phyloP scores from a whole-genome alignment of 2,113 vertebrate genomes.

The Nipponia nippon region DNA sequence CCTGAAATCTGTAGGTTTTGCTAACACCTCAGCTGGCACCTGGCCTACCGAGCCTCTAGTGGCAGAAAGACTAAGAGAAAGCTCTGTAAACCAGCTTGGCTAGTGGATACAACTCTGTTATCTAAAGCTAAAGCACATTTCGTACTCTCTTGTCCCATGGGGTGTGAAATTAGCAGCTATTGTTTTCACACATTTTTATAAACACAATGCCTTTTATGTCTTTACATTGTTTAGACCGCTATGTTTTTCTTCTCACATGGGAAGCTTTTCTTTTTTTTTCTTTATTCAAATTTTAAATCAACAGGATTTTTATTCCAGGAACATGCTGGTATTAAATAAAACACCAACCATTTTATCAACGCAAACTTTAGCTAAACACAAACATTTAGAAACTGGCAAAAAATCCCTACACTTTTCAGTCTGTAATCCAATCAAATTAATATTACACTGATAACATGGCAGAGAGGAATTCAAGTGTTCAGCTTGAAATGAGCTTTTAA shows the following conservation, averaged over 20 bases:
- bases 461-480: not conserved
- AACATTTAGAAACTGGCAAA: not conserved
- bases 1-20: conserved; percentile 77
- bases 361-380: conserved; percentile 13
- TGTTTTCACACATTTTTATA: conserved; percentile 76
- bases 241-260: conserved; percentile 61
- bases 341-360: not conserved
- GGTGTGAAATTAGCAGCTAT: conserved; percentile 82
- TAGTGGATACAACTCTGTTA: conserved; percentile 71
- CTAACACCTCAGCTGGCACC: conserved; percentile 79
- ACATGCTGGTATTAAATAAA: not conserved
- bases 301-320: conserved; percentile 55
- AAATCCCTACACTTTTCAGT: not conserved
- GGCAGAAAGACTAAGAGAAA: conserved; percentile 61
- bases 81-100: conserved; percentile 70
- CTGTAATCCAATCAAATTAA: not conserved
- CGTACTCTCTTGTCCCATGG: conserved; percentile 69
- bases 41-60: conserved; percentile 74
- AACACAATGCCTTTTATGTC: conserved; percentile 78
- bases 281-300: conserved; percentile 71
- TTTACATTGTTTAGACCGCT: conserved; percentile 65
- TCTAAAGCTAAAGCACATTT: conserved; percentile 79
- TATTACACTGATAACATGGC: not conserved
- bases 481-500: conserved; percentile 17
- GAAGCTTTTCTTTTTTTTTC: conserved; percentile 5